These are phyloP conservation scores for Greenwoodochromis staneri DNA, from an alignment of 2,113 vertebrate genomes.

Conservation along the genomic window DNA sequence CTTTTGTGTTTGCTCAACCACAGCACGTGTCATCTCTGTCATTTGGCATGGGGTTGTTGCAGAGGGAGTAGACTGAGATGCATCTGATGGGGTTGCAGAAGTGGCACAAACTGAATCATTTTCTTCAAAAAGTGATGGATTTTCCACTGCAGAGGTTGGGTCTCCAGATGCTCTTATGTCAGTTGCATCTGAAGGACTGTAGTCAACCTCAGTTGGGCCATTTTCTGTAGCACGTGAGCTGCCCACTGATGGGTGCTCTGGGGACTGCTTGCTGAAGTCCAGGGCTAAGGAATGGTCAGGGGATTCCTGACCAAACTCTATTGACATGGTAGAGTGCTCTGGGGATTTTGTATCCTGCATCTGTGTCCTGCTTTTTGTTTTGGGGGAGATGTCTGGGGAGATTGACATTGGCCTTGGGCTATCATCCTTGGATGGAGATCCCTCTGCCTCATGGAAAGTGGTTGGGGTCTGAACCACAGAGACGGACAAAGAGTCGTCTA, in stretches of 20 bases:
- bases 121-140: conserved; percentile 76
- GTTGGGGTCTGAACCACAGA: conserved; percentile 95
- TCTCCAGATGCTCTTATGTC: conserved; percentile 69
- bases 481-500: conserved; percentile 94
- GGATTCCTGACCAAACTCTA: conserved; percentile 86
- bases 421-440: conserved; percentile 90
- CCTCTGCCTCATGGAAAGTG: conserved; percentile 88
- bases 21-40: conserved; percentile 45
- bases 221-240: conserved; percentile 84
- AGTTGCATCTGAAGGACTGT: conserved; percentile 80
- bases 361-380: conserved; percentile 76
- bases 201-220: conserved; percentile 91
- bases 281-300: conserved; percentile 89
- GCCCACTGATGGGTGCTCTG: conserved; percentile 78
- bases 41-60: conserved; percentile 88
- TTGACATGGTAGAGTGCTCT: conserved; percentile 85
- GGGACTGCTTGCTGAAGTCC: conserved; percentile 92
- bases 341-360: conserved; percentile 81
- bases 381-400: conserved; percentile 91
- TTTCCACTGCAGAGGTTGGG: conserved; percentile 67
- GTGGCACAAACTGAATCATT: conserved; percentile 76
- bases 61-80: conserved; percentile 88
- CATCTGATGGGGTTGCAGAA: conserved; percentile 87
- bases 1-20: conserved; percentile 33
- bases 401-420: conserved; percentile 95